Percentiles rank a stretch among this genome's conserved stretches.
Conservation (phyloP, 2,113 vertebrate species). For the Lipophrys pholis region DNA sequence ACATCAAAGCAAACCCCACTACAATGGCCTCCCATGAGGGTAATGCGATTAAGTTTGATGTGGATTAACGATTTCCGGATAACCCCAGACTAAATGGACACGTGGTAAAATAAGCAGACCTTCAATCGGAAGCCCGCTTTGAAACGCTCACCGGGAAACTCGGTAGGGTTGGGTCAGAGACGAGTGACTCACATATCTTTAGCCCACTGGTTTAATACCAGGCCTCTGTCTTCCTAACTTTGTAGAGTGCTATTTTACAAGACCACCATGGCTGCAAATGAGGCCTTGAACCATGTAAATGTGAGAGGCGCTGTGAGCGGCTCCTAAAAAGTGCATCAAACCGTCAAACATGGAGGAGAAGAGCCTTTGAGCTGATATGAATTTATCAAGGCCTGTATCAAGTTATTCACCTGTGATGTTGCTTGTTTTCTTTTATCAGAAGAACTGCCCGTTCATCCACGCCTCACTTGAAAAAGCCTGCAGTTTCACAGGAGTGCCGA, state of each 20-base stretch:
- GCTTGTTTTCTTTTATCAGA: not conserved
- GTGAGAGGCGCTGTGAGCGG: not conserved
- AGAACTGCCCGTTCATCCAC: conserved; percentile 16
- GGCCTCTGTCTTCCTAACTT: conserved; percentile 25
- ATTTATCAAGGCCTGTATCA: not conserved
- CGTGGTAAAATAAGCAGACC: conserved; percentile 23
- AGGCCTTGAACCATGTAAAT: conserved; percentile 5
- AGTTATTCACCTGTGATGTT: not conserved
- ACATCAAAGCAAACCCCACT: conserved; percentile 73
- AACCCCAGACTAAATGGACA: conserved; percentile 55
- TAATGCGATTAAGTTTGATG: conserved; percentile 75
- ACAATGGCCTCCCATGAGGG: conserved; percentile 71
- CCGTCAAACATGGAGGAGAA: not conserved
- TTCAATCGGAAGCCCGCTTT: conserved; percentile 43
- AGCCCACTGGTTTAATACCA: conserved; percentile 39
- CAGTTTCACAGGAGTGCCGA: conserved; percentile 5
- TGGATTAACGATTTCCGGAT: conserved; percentile 75
- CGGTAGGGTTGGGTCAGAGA: conserved; percentile 42
- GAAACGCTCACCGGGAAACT: conserved; percentile 35
- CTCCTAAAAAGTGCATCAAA: not conserved
- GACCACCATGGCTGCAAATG: conserved; percentile 38
- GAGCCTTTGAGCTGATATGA: not conserved
- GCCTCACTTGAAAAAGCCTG: conserved; percentile 11
- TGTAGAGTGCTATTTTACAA: conserved; percentile 15
- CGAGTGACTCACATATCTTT: conserved; percentile 38